A percentile compares a stretch with the other conserved stretches of the same genome.
Evolutionary conservation across 2,113 vertebrate species (phyloP).

Genomic region (Oreochromis spilurus): DNA sequence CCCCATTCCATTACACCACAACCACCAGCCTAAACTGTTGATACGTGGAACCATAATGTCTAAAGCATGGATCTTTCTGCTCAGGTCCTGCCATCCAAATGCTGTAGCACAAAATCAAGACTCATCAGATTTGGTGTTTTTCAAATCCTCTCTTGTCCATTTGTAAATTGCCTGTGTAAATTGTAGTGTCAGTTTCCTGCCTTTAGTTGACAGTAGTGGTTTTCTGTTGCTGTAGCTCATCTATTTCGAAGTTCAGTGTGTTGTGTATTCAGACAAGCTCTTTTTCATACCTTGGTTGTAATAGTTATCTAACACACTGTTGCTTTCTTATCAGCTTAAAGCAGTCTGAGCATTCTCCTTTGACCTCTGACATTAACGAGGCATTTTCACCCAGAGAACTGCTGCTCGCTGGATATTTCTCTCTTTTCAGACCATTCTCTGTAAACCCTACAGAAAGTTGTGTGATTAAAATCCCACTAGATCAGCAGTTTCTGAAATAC

Average conservation of each 20-base stretch:
- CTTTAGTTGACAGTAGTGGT: neutral
- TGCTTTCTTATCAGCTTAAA: neutral
- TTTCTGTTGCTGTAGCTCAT: neutral
- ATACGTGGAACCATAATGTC: neutral
- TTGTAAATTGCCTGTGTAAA: neutral
- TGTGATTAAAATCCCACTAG: neutral
- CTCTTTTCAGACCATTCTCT: neutral
- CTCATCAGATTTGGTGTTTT: neutral
- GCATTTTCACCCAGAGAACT: neutral
- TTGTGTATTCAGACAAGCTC: neutral
- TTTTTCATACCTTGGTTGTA: neutral
- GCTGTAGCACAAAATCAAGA: neutral
- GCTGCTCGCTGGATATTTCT: neutral
- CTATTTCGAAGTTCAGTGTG: neutral
- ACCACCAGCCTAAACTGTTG: neutral
- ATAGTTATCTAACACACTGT: neutral
- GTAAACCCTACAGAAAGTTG: neutral
- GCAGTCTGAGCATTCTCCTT: neutral
- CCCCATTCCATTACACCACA: neutral
- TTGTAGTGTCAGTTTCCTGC: neutral
- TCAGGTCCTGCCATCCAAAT: neutral
- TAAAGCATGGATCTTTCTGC: neutral
- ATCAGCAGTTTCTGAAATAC: neutral
- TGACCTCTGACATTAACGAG: neutral
- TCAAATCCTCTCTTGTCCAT: neutral